These are phyloP conservation scores for Cyaniris semiargus DNA, from an alignment of 2,888 invertebrate genomes.

Conservation along the genomic window DNA sequence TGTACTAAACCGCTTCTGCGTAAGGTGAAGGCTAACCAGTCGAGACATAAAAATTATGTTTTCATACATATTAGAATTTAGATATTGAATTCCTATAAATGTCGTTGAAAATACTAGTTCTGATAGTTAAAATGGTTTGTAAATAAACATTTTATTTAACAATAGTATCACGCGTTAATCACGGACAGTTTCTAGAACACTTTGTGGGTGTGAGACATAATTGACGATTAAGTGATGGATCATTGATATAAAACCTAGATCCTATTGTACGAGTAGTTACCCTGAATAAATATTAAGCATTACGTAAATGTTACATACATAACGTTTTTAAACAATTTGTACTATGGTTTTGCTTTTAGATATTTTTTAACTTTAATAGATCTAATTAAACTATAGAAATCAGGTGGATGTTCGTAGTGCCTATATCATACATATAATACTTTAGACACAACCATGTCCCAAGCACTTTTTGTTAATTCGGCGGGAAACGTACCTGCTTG, in stretches of 20 bases:
- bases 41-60: slow-evolving; percentile 13
- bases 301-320: background rate
- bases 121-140: slow-evolving; percentile 8
- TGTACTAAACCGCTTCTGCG: slow-evolving; percentile 9
- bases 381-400: no score
- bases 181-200: background rate
- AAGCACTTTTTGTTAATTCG: background rate
- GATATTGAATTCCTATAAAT: slow-evolving; percentile 17
- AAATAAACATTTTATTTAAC: background rate
- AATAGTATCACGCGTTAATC: background rate
- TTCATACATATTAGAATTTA: slow-evolving; percentile 11
- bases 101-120: slow-evolving; percentile 23
- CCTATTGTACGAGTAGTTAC: background rate
- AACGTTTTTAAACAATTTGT: no score
- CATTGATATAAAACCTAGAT: background rate
- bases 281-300: background rate
- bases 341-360: background rate
- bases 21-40: slow-evolving; percentile 29
- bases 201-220: background rate
- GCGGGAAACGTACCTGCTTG: no score
- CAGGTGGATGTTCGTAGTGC: no score
- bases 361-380: no score
- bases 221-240: background rate
- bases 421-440: no score
- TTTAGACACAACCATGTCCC: no score